Base-by-base conservation (phyloP, 2,888 invertebrate genomes). In the Rhodophaea formosa region DNA sequence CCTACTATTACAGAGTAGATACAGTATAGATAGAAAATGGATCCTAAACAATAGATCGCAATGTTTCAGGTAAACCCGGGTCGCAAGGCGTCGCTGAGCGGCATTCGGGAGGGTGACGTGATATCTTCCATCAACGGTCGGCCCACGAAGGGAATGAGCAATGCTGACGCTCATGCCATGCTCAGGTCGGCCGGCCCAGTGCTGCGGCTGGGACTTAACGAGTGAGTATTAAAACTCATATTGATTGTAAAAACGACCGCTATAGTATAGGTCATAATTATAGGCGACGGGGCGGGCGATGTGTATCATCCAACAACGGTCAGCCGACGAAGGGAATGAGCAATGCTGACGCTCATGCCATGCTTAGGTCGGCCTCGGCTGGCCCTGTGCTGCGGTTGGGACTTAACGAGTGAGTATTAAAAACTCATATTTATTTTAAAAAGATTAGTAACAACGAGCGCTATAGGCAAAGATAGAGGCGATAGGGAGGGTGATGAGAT, bases 261-360 rank as follows among this genome's bases (percentile, higher is more conserved):
- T n/a, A n/a, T n/a, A n/a, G n/a, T n/a, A n/a, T n/a, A n/a, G n/a
- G n/a, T n/a, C n/a, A n/a, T n/a, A n/a, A n/a, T n/a, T n/a, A n/a
- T n/a, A n/a, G n/a, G n/a, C n/a, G n/a, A n/a, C n/a, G n/a, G 96
- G 56, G 96, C 96, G 79, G 96, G 96, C 43, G 96, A 97, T 83
- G 92, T 96, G 67, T 97, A 72, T 94, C 95, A 47, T 94, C 94
- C 61, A 96, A 97, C 80, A 96, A 96, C 85, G 95, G 95, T 17
- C 93, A 93, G 70, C 88, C 92, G 57, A 95, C 94, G 35, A 93
- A 92, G 69, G 93, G 92, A 72, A 90, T 95, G 82, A 94, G 93
- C 68, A 95, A 95, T 76, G 88, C 93, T 12, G 95, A 95, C 64
- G 95, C 95, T 2, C 96, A 96, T 73, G 93, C 94, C 54, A 93